phyloP scores from a whole-genome alignment of 2,888 invertebrate genomes.

The Eristalis arbustorum region DNA sequence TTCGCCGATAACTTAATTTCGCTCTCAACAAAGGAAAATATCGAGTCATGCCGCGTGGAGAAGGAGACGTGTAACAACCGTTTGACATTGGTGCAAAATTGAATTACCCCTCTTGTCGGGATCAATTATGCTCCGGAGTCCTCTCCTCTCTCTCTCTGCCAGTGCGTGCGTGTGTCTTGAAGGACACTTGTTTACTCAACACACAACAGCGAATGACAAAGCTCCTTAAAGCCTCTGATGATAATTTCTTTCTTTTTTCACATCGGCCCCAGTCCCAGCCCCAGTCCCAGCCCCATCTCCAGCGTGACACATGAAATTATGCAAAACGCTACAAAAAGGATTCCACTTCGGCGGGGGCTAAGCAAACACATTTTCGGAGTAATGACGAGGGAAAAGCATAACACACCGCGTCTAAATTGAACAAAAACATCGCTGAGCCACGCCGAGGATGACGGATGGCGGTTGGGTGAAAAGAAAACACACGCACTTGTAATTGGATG shows the following conservation, averaged over 20 bases:
- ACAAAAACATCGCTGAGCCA: neutral
- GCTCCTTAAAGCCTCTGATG: constrained; percentile 8
- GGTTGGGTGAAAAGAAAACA: neutral
- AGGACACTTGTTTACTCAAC: constrained; percentile 24
- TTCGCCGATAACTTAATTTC: constrained; percentile 6
- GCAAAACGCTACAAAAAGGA: constrained; percentile 21
- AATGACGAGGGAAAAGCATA: neutral
- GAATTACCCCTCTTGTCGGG: constrained; percentile 27
- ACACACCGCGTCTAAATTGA: neutral
- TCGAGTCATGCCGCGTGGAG: neutral
- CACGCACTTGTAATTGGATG: neutral
- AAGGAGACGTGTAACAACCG: neutral
- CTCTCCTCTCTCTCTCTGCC: neutral
- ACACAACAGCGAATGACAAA: neutral
- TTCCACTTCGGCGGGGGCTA: neutral
- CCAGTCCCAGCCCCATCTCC: neutral
- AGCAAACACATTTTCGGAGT: neutral
- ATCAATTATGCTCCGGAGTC: constrained; percentile 1
- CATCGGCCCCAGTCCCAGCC: neutral
- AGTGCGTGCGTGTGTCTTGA: neutral
- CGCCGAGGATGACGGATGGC: neutral
- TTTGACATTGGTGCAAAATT: constrained; percentile 27
- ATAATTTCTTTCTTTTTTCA: neutral
- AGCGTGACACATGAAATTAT: constrained; percentile 17
- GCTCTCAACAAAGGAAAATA: constrained; percentile 2